These are phyloP conservation scores for Epirrita christyi DNA, from an alignment of 2,888 invertebrate genomes.

Conservation along the genomic window DNA sequence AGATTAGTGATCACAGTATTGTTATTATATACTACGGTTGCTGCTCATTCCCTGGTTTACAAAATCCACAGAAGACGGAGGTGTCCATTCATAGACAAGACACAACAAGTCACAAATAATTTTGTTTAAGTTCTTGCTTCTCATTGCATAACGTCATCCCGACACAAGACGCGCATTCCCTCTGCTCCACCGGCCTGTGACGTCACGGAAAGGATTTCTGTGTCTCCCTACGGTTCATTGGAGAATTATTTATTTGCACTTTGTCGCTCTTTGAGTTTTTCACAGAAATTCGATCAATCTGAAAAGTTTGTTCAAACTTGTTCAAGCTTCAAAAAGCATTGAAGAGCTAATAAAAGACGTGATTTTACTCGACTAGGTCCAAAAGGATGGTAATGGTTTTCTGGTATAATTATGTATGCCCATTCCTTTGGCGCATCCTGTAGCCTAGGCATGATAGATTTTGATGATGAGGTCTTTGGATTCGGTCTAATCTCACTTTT, in stretches of 20 bases:
- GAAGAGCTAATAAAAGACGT: neutral
- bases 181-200: conserved; percentile 30
- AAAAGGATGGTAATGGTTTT: neutral
- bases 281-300: conserved; percentile 18
- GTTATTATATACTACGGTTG: too few species aligned
- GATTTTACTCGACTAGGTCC: neutral
- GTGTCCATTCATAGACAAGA: neutral
- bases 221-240: conserved; percentile 34
- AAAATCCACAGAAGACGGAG: too few species aligned
- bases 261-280: conserved; percentile 31
- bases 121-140: neutral
- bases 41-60: too few species aligned
- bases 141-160: conserved; percentile 13
- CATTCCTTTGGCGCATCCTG: neutral
- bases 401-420: neutral
- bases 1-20: too few species aligned
- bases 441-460: neutral
- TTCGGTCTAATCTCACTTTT: neutral
- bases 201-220: conserved; percentile 39
- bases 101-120: neutral
- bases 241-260: conserved; percentile 40
- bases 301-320: neutral
- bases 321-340: neutral
- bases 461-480: neutral
- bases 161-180: conserved; percentile 25